phyloP scores from a whole-genome alignment of 2,797 vertebrate species.

The Myotis daubentonii region DNA sequence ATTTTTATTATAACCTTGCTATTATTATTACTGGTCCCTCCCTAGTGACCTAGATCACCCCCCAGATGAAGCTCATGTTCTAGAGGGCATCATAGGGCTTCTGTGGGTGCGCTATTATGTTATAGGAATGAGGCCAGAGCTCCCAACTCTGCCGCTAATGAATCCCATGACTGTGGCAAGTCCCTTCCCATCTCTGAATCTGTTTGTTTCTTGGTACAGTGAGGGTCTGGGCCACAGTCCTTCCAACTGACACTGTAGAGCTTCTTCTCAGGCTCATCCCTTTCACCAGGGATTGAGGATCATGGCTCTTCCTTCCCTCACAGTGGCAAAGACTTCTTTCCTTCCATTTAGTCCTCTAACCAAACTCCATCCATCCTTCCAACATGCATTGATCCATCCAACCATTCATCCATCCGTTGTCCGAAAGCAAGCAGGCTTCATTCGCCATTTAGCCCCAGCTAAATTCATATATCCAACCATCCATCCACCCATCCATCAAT shows the following conservation, averaged over 20 bases:
- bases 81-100: rapidly evolving
- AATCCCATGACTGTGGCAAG: not conserved
- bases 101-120: rapidly evolving
- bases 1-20: not conserved
- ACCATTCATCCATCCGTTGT: not conserved
- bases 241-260: not conserved
- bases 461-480: not conserved
- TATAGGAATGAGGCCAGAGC: not conserved
- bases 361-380: not conserved
- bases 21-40: not conserved
- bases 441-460: not conserved
- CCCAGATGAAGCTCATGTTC: not conserved
- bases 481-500: not conserved
- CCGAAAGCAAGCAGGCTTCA: not conserved
- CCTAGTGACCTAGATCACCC: not conserved
- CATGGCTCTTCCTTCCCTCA: not conserved
- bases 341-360: not conserved
- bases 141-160: not conserved
- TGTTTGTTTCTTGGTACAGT: not conserved
- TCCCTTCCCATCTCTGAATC: not conserved
- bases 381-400: not conserved
- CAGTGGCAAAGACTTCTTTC: not conserved
- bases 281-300: not conserved
- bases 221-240: not conserved
- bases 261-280: not conserved